Evolutionary conservation across 2,113 vertebrate species (phyloP).

Genomic region (Daphoenositta chrysoptera): DNA sequence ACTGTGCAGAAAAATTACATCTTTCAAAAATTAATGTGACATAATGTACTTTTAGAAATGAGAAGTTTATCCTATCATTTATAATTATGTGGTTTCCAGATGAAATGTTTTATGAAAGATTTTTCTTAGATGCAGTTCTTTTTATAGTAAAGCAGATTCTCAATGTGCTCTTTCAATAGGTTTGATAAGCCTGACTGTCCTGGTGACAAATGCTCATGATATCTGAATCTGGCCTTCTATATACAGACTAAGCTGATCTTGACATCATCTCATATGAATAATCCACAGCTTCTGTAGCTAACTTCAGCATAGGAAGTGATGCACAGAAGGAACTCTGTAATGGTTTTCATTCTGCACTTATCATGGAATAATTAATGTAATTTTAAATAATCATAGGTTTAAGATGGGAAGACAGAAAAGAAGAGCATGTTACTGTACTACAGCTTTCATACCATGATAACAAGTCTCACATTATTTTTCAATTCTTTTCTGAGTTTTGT

Average conservation of each 20-base stretch:
- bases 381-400: background rate
- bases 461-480: background rate
- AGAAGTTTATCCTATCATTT: background rate
- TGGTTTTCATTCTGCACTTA: background rate
- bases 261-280: background rate
- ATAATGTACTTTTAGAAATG: background rate
- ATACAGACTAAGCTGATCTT: background rate
- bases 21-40: conserved; percentile 1
- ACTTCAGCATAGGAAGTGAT: background rate
- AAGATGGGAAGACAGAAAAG: background rate
- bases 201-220: background rate
- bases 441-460: background rate
- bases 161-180: background rate
- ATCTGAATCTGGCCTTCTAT: background rate
- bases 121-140: background rate
- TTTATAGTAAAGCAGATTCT: background rate
- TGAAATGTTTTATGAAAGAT: background rate
- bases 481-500: background rate
- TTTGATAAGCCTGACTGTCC: background rate
- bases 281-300: background rate
- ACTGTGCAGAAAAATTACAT: background rate
- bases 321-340: background rate
- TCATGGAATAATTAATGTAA: background rate
- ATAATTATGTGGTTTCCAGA: background rate
- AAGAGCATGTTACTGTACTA: background rate